These are phyloP conservation scores for Charina bottae DNA, from an alignment of 2,113 vertebrate species.

Conservation along the genomic window DNA sequence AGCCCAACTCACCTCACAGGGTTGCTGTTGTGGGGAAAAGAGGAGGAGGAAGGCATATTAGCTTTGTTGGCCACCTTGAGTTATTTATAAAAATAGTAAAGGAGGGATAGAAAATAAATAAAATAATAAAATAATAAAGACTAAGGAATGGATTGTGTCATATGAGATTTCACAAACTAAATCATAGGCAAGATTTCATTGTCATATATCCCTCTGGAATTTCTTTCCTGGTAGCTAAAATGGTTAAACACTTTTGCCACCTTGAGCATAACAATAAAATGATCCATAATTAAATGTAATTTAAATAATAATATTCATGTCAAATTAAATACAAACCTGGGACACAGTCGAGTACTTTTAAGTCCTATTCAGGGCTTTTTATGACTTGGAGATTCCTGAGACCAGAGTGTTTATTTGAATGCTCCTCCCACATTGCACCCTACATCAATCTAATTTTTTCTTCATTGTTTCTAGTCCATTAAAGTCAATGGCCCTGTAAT, in stretches of 20 bases:
- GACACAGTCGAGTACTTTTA: background rate
- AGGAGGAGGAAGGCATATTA: too few species aligned
- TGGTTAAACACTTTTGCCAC: background rate
- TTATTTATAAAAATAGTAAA: too few species aligned
- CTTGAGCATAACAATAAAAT: background rate
- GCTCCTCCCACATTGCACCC: background rate
- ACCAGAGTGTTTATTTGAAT: background rate
- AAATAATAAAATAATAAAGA: too few species aligned
- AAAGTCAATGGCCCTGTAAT: background rate
- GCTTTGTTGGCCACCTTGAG: too few species aligned
- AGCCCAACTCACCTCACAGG: too few species aligned
- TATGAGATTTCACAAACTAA: background rate
- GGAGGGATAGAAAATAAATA: too few species aligned
- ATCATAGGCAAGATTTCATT: background rate
- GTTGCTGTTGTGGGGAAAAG: too few species aligned
- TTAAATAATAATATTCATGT: conserved; percentile 13
- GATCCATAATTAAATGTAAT: background rate
- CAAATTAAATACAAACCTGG: conserved; percentile 1
- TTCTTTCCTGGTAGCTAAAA: background rate
- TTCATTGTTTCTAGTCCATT: background rate
- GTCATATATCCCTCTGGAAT: background rate
- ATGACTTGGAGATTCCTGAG: background rate
- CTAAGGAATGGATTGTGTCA: background rate
- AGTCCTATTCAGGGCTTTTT: background rate
- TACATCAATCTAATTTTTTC: background rate